These are phyloP conservation scores for Remorina albescens DNA, from an alignment of 2,797 vertebrate species.

Conservation along the genomic window DNA sequence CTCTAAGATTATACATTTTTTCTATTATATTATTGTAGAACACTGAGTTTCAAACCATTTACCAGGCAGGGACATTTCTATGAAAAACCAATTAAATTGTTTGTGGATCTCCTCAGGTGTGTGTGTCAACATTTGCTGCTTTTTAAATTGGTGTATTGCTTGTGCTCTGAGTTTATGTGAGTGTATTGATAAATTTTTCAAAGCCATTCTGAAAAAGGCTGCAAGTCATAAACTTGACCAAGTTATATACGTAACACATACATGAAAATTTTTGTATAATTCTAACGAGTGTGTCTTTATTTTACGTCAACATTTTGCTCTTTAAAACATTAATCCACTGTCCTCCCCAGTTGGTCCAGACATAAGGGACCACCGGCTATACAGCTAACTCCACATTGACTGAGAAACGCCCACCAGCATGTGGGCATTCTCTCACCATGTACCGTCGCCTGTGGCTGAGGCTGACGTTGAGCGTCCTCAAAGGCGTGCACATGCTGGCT, in stretches of 20 bases:
- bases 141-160: background rate
- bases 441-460: slow-evolving; percentile 81
- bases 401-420: background rate
- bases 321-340: background rate
- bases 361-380: background rate
- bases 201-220: background rate
- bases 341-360: background rate
- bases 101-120: too few relatives aligned
- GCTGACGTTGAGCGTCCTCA: slow-evolving; percentile 78
- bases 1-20: background rate
- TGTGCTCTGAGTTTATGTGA: background rate
- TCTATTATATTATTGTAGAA: too few relatives aligned
- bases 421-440: slow-evolving; percentile 79
- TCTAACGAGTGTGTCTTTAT: too few relatives aligned
- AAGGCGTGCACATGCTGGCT: slow-evolving; percentile 74
- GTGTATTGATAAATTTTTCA: background rate
- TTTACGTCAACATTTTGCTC: too few relatives aligned
- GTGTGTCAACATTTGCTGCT: background rate
- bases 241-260: too few relatives aligned
- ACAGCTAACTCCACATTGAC: background rate
- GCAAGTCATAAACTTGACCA: background rate
- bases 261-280: too few relatives aligned
- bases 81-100: background rate
- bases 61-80: too few relatives aligned
- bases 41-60: background rate